Conservation (phyloP, 2,888 invertebrate genomes). For the Podabrus alpinus region DNA sequence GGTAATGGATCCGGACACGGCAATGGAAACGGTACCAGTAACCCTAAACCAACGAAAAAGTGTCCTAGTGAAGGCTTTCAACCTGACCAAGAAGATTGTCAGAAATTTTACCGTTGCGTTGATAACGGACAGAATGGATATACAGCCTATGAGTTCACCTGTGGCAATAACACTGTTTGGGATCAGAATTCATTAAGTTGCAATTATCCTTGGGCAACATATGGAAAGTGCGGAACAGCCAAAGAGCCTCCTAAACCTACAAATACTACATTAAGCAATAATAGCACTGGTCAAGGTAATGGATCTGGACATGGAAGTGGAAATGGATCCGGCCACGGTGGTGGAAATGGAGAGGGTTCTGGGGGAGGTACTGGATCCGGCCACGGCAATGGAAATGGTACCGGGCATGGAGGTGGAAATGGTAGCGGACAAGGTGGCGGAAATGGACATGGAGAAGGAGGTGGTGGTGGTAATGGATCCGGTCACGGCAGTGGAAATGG, state of each 20-base stretch:
- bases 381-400: neutral
- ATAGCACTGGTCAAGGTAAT: neutral
- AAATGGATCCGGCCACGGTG: neutral
- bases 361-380: slow-evolving; percentile 15
- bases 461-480: neutral
- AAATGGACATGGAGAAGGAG: neutral
- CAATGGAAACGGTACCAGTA: neutral
- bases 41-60: neutral
- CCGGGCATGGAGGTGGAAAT: neutral
- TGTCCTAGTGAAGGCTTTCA: slow-evolving; percentile 57
- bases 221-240: slow-evolving; percentile 31
- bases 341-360: slow-evolving; percentile 6
- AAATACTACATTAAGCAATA: neutral
- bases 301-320: neutral
- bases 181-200: slow-evolving; percentile 21
- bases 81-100: slow-evolving; percentile 70
- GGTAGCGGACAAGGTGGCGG: neutral
- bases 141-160: slow-evolving; percentile 71
- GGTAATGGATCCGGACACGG: neutral
- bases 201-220: slow-evolving; percentile 27
- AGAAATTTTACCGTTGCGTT: slow-evolving; percentile 79
- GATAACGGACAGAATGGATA: slow-evolving; percentile 63
- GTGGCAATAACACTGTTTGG: slow-evolving; percentile 58
- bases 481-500: neutral
- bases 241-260: slow-evolving; percentile 18